Conservation (phyloP, 2,113 vertebrate species). For the Petrocephalus microphthalmus region DNA sequence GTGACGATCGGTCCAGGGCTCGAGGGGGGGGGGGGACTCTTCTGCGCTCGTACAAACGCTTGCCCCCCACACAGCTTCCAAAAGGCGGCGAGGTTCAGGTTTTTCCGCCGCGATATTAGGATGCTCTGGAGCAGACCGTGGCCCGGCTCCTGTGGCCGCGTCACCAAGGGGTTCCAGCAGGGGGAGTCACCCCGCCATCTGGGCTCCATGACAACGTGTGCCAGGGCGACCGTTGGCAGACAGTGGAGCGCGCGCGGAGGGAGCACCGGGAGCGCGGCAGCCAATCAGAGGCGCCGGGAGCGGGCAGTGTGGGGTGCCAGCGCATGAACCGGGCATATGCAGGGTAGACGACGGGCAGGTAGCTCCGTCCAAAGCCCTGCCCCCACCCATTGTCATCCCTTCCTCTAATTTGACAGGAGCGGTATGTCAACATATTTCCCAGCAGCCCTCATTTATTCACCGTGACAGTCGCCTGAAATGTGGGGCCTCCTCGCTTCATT, state of each 20-base stretch:
- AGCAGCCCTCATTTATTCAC: constrained; percentile 22
- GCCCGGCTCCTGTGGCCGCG: not conserved
- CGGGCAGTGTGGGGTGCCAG: not conserved
- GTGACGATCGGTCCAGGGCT: not conserved
- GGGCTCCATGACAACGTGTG: constrained; percentile 20
- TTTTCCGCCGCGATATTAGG: not conserved
- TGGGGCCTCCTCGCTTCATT: constrained; percentile 46
- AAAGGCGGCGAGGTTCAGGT: not conserved
- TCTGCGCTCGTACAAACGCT: not conserved
- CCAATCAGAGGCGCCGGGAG: not conserved
- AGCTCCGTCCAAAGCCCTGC: not conserved
- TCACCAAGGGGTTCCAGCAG: not conserved
- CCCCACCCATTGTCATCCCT: constrained; percentile 23
- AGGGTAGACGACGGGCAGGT: not conserved
- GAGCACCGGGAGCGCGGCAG: not conserved
- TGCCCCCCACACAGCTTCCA: not conserved
- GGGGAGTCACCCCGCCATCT: constrained; percentile 25
- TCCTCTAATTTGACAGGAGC: constrained; percentile 35
- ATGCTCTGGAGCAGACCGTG: not conserved
- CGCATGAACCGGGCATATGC: constrained; percentile 6
- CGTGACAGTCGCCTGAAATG: constrained; percentile 46
- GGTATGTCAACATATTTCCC: constrained; percentile 21
- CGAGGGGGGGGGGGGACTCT: not conserved
- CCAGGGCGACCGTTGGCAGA: constrained; percentile 46
- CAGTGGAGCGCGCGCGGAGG: constrained; percentile 50